Conservation (phyloP, 2,113 vertebrate genomes). For the Origma solitaria region DNA sequence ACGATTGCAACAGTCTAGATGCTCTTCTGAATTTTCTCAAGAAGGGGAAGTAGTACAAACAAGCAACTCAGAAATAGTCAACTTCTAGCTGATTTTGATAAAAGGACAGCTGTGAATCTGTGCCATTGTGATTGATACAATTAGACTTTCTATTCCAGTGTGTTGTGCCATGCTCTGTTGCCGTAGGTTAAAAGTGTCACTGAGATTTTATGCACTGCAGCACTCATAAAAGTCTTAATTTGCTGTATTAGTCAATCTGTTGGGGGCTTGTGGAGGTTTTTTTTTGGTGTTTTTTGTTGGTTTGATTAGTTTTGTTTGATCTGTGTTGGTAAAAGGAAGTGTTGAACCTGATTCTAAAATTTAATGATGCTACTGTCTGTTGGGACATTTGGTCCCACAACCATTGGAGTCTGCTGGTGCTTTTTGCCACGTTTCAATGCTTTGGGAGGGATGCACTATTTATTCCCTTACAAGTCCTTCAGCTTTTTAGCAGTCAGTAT, state of each 20-base stretch:
- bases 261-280: background rate
- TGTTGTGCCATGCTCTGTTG: background rate
- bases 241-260: background rate
- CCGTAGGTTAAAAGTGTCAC: background rate
- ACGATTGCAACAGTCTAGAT: background rate
- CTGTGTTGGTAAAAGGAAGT: background rate
- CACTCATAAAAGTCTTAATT: background rate
- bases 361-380: background rate
- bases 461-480: background rate
- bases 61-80: background rate
- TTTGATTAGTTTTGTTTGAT: background rate
- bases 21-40: background rate
- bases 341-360: background rate
- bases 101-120: background rate
- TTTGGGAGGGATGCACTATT: background rate
- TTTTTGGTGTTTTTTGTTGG: background rate
- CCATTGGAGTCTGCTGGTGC: background rate
- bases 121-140: background rate
- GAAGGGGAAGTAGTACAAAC: background rate
- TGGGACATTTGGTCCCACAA: background rate
- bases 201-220: background rate
- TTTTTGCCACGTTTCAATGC: background rate
- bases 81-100: background rate
- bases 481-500: background rate
- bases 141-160: background rate